phyloP scores from a whole-genome alignment of 2,797 vertebrate genomes.

The Megalops cyprinoides region DNA sequence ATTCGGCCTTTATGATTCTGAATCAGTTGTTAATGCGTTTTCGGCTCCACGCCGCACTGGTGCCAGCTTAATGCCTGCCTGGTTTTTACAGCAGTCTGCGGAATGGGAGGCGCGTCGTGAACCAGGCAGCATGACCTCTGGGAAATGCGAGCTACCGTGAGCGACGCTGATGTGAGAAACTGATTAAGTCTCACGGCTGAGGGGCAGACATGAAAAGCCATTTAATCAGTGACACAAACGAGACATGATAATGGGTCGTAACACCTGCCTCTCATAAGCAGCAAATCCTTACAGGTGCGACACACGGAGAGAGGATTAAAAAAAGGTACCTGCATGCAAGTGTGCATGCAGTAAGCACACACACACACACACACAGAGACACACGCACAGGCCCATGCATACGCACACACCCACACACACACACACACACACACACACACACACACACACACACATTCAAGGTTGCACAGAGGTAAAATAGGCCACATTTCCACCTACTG shows the following conservation, averaged over 20 bases:
- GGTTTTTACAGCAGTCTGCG: constrained; percentile 69
- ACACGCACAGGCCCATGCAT: background rate
- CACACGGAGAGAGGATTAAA: too few relatives aligned
- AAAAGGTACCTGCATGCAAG: background rate
- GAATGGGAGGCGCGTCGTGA: constrained; percentile 55
- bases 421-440: constrained; percentile 5
- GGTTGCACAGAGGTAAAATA: constrained; percentile 61
- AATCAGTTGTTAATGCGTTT: background rate
- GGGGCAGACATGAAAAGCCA: constrained; percentile 54
- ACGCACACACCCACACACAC: constrained; percentile 7
- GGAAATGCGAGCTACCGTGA: constrained; percentile 71
- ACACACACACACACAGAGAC: background rate
- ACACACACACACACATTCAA: background rate
- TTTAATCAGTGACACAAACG: constrained; percentile 72
- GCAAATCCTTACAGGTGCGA: constrained; percentile 39
- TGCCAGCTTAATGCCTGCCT: background rate
- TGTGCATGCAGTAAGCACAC: too few relatives aligned
- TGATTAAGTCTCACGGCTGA: constrained; percentile 74
- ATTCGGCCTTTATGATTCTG: background rate
- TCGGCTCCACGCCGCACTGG: background rate
- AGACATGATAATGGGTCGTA: constrained; percentile 64
- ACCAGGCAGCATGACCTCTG: constrained; percentile 74
- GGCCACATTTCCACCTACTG: constrained; percentile 63
- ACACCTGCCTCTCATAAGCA: constrained; percentile 67
- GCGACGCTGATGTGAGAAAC: constrained; percentile 51